These are phyloP conservation scores for Boloria selene DNA, from an alignment of 2,888 invertebrate species.

Conservation along the genomic window DNA sequence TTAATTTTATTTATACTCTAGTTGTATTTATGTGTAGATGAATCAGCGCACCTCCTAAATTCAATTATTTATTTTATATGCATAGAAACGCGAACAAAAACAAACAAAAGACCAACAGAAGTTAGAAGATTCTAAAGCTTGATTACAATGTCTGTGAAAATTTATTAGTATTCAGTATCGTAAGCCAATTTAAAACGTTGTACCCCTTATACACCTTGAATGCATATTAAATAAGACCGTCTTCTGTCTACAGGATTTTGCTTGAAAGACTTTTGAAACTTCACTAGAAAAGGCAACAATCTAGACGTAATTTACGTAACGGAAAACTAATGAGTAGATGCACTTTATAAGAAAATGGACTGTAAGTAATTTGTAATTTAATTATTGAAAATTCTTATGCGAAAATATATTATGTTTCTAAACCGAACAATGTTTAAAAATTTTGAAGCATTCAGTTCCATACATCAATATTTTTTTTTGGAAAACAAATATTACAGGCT, in stretches of 20 bases:
- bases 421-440: too few relatives aligned
- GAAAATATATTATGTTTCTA: too few relatives aligned
- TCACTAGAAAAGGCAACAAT: conserved; percentile 24
- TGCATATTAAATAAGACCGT: conserved; percentile 69
- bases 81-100: not conserved
- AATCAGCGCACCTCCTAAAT: not conserved
- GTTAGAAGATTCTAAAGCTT: conserved; percentile 39
- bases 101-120: conserved; percentile 14
- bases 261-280: conserved; percentile 13
- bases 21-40: too few relatives aligned
- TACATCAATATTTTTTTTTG: too few relatives aligned
- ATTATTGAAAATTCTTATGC: too few relatives aligned
- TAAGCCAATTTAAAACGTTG: conserved; percentile 73
- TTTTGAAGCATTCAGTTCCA: too few relatives aligned
- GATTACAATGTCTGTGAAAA: conserved; percentile 34
- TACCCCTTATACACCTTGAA: conserved; percentile 68
- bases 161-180: conserved; percentile 64
- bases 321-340: not conserved
- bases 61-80: conserved; percentile 16
- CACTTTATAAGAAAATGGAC: not conserved
- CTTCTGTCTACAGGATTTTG: conserved; percentile 27
- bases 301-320: conserved; percentile 1
- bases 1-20: too few relatives aligned
- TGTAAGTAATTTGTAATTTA: too few relatives aligned
- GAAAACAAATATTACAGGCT: too few relatives aligned